These are phyloP conservation scores for Meda fulgida DNA, from an alignment of 2,797 vertebrate species.

Conservation along the genomic window DNA sequence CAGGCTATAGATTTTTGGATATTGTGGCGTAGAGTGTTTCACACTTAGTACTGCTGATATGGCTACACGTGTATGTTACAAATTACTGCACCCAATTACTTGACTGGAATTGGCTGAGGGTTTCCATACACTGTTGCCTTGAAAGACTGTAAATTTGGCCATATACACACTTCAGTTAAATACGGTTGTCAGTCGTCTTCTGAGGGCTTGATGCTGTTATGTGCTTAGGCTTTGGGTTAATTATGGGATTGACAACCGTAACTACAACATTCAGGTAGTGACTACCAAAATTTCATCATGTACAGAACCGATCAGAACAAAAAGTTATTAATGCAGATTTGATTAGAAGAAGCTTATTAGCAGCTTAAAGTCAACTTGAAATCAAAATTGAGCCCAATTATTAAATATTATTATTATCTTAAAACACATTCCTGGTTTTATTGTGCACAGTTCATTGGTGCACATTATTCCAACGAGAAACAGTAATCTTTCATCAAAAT, in stretches of 20 bases:
- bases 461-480: background rate
- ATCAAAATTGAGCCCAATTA: background rate
- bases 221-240: background rate
- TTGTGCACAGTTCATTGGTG: slow-evolving; percentile 3
- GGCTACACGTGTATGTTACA: slow-evolving; percentile 11
- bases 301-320: background rate
- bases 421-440: background rate
- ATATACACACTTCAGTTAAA: slow-evolving; percentile 27
- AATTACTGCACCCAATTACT: background rate
- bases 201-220: slow-evolving; percentile 17
- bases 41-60: background rate
- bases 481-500: slow-evolving; percentile 1
- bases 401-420: background rate
- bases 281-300: background rate
- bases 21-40: background rate
- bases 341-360: slow-evolving; percentile 19
- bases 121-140: background rate
- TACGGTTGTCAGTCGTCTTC: slow-evolving; percentile 13
- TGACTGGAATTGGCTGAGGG: background rate
- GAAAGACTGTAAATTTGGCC: background rate
- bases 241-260: background rate
- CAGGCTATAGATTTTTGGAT: slow-evolving; percentile 28
- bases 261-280: background rate
- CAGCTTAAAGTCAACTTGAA: slow-evolving; percentile 6
- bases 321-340: slow-evolving; percentile 3